These are phyloP conservation scores for Oceanites oceanicus DNA, from an alignment of 2,113 vertebrate genomes.

Conservation along the genomic window DNA sequence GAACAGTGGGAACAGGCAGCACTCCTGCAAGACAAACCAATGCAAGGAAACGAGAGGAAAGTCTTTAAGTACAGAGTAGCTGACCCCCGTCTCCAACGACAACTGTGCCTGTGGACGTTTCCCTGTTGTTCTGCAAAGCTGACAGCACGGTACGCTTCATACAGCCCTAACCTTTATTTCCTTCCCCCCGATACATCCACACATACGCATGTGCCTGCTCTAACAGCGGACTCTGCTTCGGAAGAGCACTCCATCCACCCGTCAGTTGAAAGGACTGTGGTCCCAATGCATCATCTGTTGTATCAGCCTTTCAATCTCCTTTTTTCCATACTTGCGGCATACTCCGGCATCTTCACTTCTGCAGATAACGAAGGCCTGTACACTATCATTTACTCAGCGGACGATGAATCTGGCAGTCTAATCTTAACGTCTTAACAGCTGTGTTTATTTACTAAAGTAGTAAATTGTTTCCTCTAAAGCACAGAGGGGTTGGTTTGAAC, in stretches of 20 bases:
- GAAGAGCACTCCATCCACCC: neutral
- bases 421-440: conserved; percentile 53
- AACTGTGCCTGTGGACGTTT: neutral
- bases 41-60: neutral
- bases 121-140: neutral
- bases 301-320: neutral
- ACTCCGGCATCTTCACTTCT: neutral
- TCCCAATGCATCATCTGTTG: neutral
- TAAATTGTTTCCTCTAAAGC: conserved; percentile 61
- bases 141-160: neutral
- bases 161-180: neutral
- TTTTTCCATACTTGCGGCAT: neutral
- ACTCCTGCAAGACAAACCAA: neutral
- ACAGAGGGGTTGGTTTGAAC: conserved; percentile 19
- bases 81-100: fast-evolving
- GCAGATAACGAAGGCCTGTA: neutral
- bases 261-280: neutral
- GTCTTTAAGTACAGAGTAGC: neutral
- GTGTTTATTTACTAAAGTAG: conserved; percentile 66
- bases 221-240: neutral
- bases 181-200: neutral
- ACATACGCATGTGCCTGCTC: neutral
- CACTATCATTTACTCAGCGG: conserved; percentile 46
- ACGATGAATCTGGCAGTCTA: neutral
- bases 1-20: neutral